Base-by-base conservation (phyloP, 2,113 vertebrate genomes). In the Myocastor coypus region DNA sequence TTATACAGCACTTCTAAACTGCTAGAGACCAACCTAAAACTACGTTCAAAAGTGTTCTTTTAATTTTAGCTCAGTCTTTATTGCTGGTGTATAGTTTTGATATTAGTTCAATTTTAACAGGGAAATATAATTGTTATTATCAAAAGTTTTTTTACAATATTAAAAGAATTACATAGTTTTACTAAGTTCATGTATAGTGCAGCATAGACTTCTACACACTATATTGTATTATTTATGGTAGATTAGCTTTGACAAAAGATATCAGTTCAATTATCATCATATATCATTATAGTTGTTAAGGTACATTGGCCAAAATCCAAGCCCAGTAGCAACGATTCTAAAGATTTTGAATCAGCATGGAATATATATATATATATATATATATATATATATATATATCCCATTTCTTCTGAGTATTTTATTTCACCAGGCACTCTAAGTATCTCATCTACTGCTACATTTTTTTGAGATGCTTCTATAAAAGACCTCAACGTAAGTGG, bases 81-180 rank as follows among this genome's bases (percentile, higher is more conserved):
- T 55, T 75, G 37, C 28, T 75, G 22, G 37, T 26, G 10, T 9
- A 26, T 37, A 30, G 46, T 42, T 77, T 77, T 77, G 22, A 77
- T 12, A 77, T 28, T 77, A 77, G 12, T 30, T 77, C 26, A 77
- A 16, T 94, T 22, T 88, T 63, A 5, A 83, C 3, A 87, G 22
- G 50, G 2, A 87, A 77, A 3, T 59, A 30, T 59, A 87, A 63
- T 52, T 92, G 14, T 85, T 71, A 77, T 75, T 26, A 11, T 9
- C 22, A 94, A 16, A n/a, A n/a, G n/a, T 64, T 91, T 83, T 30
- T 64, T 7, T 42, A 75, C 64, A 92, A 89, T 7, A 10, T 81
- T 81, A 89, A 91, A 83, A 13, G 26, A 34, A 90, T 91, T 83
- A 88, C 89, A 40, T 96, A 59, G 91, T 93, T 68, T 94, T 22